A percentile compares a stretch with the other conserved stretches of the same genome.
These are phyloP conservation scores for Petromus typicus DNA, from an alignment of 2,113 vertebrate genomes.

Conservation along the genomic window DNA sequence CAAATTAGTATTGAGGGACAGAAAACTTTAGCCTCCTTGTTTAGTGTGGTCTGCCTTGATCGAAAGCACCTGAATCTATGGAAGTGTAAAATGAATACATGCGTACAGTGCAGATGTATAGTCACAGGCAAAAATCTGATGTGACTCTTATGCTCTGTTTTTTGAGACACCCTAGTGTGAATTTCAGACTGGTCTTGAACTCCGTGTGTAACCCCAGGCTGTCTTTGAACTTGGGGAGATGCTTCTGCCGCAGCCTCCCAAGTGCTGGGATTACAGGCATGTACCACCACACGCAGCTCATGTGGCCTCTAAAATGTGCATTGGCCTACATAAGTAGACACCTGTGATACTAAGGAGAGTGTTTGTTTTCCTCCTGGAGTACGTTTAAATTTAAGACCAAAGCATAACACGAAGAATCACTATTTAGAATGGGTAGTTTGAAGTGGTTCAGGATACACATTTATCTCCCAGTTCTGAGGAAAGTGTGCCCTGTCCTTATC, in stretches of 20 bases:
- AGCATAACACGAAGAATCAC: not conserved
- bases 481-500: not conserved
- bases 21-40: not conserved
- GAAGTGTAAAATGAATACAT: not conserved
- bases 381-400: not conserved
- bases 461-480: not conserved
- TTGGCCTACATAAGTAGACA: not conserved
- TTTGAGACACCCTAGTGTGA: not conserved
- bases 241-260: not conserved
- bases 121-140: constrained; percentile 26
- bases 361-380: not conserved
- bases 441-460: constrained; percentile 31
- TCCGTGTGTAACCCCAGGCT: too few species aligned
- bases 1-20: not conserved
- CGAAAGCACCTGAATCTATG: not conserved
- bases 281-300: not conserved
- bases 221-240: not conserved
- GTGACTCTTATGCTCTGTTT: not conserved
- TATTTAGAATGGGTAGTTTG: constrained; percentile 11
- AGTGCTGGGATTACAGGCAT: not conserved
- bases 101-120: not conserved
- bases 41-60: constrained; percentile 35
- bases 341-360: not conserved
- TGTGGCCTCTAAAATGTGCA: not conserved
- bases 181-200: not conserved